Evolutionary conservation across 2,797 vertebrate genomes (phyloP).

Genomic region (Argentina silus): DNA sequence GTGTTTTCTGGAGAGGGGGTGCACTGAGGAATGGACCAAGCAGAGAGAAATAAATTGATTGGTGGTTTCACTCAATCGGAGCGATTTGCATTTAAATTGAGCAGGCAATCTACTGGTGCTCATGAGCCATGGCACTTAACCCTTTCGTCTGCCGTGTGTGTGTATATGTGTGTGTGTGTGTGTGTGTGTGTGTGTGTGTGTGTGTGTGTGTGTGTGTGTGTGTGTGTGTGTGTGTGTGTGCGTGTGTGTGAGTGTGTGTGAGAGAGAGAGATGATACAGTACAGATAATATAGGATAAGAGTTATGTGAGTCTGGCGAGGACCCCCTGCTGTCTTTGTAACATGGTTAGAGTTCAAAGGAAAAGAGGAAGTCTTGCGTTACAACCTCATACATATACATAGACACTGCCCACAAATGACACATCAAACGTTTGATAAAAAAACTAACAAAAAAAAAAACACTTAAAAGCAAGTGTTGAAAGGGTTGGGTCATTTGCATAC

Average conservation of each 20-base stretch:
- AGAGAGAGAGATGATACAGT: not conserved
- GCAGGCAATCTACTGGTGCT: conserved; percentile 8
- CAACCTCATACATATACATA: conserved; percentile 16
- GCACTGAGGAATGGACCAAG: not conserved
- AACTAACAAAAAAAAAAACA: not conserved
- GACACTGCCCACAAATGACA: not conserved
- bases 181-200: no score
- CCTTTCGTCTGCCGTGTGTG: not conserved
- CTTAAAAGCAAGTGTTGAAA: not conserved
- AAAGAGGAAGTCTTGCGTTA: not conserved
- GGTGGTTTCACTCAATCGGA: conserved; percentile 44
- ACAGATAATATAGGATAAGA: not conserved
- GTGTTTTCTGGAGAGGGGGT: conserved; percentile 10
- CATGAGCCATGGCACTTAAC: not conserved
- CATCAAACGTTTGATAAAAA: conserved; percentile 17
- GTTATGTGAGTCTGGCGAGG: not conserved
- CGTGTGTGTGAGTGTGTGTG: not conserved
- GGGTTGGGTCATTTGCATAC: conserved; percentile 13
- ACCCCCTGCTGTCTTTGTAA: not conserved
- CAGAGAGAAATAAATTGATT: conserved; percentile 30
- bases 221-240: not conserved
- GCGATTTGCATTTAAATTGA: conserved; percentile 39
- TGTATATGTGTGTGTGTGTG: no score
- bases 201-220: not conserved
- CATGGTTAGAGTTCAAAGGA: conserved; percentile 8